These are phyloP conservation scores for Sussaba pulchella DNA, from an alignment of 2,888 invertebrate species.

Conservation along the genomic window DNA sequence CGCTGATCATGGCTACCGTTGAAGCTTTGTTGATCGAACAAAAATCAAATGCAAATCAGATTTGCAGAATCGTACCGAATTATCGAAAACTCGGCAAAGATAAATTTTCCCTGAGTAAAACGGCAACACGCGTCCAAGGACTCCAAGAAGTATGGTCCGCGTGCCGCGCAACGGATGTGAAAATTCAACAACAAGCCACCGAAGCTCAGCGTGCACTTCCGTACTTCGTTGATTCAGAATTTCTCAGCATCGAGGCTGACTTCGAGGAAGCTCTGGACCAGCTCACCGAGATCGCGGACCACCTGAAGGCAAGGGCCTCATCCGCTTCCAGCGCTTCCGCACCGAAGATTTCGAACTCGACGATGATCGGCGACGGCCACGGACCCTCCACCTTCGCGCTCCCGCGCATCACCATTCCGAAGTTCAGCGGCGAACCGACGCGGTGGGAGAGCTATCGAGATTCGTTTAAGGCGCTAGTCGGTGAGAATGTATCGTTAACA, in stretches of 20 bases:
- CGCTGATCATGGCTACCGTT: too few relatives aligned
- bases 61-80: constrained; percentile 31
- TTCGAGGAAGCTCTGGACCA: constrained; percentile 24
- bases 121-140: constrained; percentile 14
- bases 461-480: constrained; percentile 21
- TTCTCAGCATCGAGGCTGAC: constrained; percentile 4
- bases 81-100: constrained; percentile 29
- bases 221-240: constrained; percentile 11
- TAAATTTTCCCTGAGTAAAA: constrained; percentile 13
- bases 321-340: neutral
- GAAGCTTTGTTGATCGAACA: constrained; percentile 15
- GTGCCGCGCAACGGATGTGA: constrained; percentile 18
- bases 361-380: constrained; percentile 15
- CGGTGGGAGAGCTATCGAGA: constrained; percentile 33
- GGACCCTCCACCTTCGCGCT: constrained; percentile 20
- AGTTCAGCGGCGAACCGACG: constrained; percentile 40
- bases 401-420: constrained; percentile 48
- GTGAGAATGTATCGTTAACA: constrained; percentile 24
- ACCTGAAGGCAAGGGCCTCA: constrained; percentile 4
- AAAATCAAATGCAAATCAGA: neutral
- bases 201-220: neutral
- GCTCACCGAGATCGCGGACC: constrained; percentile 28
- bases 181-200: constrained; percentile 15
- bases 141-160: constrained; percentile 29
- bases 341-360: neutral